These are phyloP conservation scores for Drosophila antonietae DNA, from an alignment of 2,888 invertebrate genomes.

Conservation along the genomic window DNA sequence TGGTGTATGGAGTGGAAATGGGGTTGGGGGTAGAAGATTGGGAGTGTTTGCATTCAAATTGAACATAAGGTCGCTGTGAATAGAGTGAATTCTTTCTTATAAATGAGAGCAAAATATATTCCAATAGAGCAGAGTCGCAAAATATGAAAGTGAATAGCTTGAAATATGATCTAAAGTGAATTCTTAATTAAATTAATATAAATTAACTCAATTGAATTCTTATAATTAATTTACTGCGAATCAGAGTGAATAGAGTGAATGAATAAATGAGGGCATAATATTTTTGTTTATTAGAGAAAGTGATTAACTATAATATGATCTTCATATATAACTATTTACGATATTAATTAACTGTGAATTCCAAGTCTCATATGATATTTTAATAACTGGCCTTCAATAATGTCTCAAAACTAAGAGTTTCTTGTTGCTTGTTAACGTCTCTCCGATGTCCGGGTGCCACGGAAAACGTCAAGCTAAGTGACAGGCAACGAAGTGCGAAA, in stretches of 20 bases:
- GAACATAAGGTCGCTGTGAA: slow-evolving; percentile 43
- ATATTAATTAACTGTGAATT: background rate
- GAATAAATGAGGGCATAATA: no score
- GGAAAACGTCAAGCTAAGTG: slow-evolving; percentile 31
- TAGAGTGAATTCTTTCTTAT: background rate
- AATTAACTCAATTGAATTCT: background rate
- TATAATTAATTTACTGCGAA: no score
- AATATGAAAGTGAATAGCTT: no score
- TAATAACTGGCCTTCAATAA: background rate
- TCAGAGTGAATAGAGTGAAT: no score
- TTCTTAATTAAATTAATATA: no score
- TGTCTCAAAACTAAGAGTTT: background rate
- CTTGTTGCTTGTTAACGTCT: slow-evolving; percentile 1
- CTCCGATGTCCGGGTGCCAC: slow-evolving; percentile 24
- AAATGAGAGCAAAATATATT: no score
- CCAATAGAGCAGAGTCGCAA: no score
- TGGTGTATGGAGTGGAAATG: background rate
- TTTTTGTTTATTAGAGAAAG: background rate
- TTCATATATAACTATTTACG: no score
- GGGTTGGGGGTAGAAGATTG: background rate
- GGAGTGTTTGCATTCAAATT: slow-evolving; percentile 32
- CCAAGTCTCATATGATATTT: background rate
- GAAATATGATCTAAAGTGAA: no score
- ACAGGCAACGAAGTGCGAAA: slow-evolving; percentile 66
- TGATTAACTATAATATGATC: background rate